These are phyloP conservation scores for Gorsachius magnificus DNA, from an alignment of 2,797 vertebrate species.

Conservation along the genomic window DNA sequence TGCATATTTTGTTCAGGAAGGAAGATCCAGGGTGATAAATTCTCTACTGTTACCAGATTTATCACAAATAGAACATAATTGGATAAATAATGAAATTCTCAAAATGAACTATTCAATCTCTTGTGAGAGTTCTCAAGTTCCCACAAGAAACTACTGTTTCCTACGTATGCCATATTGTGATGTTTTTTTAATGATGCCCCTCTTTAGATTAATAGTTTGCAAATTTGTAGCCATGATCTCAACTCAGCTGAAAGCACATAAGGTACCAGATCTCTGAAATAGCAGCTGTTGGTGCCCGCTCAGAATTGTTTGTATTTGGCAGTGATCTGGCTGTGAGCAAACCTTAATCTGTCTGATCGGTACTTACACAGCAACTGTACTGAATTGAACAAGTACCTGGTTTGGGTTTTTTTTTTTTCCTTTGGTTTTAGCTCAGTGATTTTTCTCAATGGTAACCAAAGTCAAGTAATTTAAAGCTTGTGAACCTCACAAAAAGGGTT, in stretches of 20 bases:
- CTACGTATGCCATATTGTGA: background rate
- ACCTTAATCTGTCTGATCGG: slow-evolving; percentile 19
- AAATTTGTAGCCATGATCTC: background rate
- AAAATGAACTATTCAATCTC: background rate
- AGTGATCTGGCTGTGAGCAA: background rate
- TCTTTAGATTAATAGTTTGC: background rate
- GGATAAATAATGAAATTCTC: background rate
- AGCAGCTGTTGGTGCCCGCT: background rate
- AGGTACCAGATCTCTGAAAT: background rate
- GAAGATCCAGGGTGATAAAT: background rate
- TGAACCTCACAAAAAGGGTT: slow-evolving; percentile 56
- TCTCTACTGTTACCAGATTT: background rate
- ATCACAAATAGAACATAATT: background rate
- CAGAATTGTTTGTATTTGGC: background rate
- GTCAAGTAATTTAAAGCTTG: slow-evolving; percentile 63
- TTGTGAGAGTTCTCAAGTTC: background rate
- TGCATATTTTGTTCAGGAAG: background rate
- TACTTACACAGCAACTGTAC: background rate
- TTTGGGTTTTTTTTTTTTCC: background rate
- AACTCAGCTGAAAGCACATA: background rate
- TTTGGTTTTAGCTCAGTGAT: slow-evolving; percentile 31
- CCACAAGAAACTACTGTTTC: background rate
- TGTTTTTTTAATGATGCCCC: background rate
- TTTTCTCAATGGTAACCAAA: slow-evolving; percentile 66
- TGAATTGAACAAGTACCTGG: slow-evolving; percentile 38